A percentile compares a stretch with the other conserved stretches of the same genome.
Conservation (phyloP, 2,797 vertebrate genomes). For the Pangasius mekongensis region DNA sequence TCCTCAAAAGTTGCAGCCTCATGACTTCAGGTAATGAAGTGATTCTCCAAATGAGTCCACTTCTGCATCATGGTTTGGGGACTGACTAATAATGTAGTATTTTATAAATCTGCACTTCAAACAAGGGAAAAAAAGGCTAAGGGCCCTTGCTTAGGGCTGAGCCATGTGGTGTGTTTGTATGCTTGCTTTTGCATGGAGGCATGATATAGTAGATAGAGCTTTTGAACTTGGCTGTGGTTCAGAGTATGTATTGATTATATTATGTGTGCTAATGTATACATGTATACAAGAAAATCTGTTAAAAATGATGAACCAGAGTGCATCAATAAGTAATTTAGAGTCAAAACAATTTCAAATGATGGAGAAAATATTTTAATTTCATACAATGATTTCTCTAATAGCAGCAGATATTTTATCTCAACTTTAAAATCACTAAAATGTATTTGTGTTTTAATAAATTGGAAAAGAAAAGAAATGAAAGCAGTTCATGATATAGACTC, state of each 20-base stretch:
- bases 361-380: not conserved
- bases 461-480: not conserved
- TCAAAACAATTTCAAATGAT: not conserved
- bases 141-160: not conserved
- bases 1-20: slow-evolving; percentile 13
- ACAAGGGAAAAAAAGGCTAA: not conserved
- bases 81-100: slow-evolving; percentile 8
- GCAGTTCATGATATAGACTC: not conserved
- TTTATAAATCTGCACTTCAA: slow-evolving; percentile 22
- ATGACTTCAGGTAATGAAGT: slow-evolving; percentile 42
- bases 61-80: slow-evolving; percentile 32
- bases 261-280: not conserved
- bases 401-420: not conserved
- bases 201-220: not conserved
- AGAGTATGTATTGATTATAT: not conserved
- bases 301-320: not conserved
- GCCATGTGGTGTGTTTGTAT: not conserved
- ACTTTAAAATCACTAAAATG: not conserved
- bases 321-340: not conserved
- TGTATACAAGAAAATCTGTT: not conserved
- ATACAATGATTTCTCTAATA: not conserved
- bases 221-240: not conserved
- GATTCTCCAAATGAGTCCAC: slow-evolving; percentile 30
- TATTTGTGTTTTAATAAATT: not conserved
- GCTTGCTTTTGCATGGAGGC: not conserved